Base-by-base conservation (phyloP, 2,113 vertebrate genomes). In the Baryphthengus martii region DNA sequence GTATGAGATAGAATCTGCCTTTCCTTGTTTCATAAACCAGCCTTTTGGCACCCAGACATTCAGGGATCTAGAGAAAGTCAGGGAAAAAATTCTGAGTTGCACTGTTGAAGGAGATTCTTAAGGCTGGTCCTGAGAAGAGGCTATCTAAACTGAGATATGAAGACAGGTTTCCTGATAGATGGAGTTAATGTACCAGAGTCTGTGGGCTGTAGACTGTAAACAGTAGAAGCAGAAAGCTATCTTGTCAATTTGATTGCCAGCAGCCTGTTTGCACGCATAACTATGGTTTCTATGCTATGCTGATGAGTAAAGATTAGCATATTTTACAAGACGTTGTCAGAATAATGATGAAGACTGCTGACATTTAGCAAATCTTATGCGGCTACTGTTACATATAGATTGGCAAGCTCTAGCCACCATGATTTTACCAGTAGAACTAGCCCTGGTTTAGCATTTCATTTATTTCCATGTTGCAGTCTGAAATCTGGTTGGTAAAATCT, bases 191-290 rank as follows among this genome's bases (percentile, higher is more conserved):
- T 88, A 76, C 55, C 29, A 76, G 47, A 77, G 33, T 55, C 71
- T 77, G 71, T 83, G 84, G 63, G 45, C 33, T 93, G 78, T 65
- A 72, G 58, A 58, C 24, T 76, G 53, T 28, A 68, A 88, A 75
- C 13, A 88, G 62, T 25, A 45, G 49, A 91, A 89, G 33, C 45
- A 91, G n/a, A 73, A 81, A 70, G 71, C 58, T 65, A 55, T 4
- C 58, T 66, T 94, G 49, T 91, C 82, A 88, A 10, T 55, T 83
- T 91, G 87, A 91, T 68, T 89, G 84, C 76, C 77, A 94, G 80
- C 89, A 92, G 65, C 40, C 70, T 78, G 74, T 58, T 66, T 85
- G 53, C 40, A 35, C 70, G 59, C 40, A 24, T 73, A 89, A 83
- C 44, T 85, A 42, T 35, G 49, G 55, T 85, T 95, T 79, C 55